These are phyloP conservation scores for Neosalanx taihuensis DNA, from an alignment of 2,797 vertebrate genomes.

Conservation along the genomic window DNA sequence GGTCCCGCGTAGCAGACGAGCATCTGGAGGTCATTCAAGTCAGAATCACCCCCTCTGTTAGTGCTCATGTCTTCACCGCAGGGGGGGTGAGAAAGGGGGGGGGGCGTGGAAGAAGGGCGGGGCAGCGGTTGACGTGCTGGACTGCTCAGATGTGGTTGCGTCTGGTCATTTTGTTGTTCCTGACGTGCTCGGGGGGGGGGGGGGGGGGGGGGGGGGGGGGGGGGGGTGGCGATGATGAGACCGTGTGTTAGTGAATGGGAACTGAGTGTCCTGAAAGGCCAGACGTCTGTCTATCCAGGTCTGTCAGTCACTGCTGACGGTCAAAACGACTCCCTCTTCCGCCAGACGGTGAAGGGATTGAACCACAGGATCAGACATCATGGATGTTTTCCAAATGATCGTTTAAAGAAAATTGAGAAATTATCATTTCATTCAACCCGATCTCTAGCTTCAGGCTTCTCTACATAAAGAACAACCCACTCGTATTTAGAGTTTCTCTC, in stretches of 20 bases:
- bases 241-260: not conserved
- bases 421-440: not conserved
- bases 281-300: not conserved
- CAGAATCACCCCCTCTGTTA: not conserved
- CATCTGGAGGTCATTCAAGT: conserved; percentile 24
- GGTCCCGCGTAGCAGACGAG: conserved; percentile 32
- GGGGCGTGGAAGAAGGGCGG: no score
- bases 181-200: no score
- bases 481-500: not conserved
- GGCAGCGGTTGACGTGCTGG: no score
- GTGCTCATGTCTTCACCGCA: not conserved
- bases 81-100: no score
- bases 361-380: not conserved
- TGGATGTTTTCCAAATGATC: not conserved
- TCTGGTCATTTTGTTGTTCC: not conserved
- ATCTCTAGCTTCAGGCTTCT: not conserved
- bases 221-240: not conserved
- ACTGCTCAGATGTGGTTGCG: not conserved
- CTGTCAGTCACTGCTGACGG: not conserved
- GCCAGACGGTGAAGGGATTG: not conserved
- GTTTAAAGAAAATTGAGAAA: no score
- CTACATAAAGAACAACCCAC: not conserved
- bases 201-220: not conserved
- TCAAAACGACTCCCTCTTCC: not conserved
- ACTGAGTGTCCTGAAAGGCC: no score